These are phyloP conservation scores for Contarinia nasturtii DNA, from an alignment of 1,140 invertebrate genomes.

Conservation along the genomic window DNA sequence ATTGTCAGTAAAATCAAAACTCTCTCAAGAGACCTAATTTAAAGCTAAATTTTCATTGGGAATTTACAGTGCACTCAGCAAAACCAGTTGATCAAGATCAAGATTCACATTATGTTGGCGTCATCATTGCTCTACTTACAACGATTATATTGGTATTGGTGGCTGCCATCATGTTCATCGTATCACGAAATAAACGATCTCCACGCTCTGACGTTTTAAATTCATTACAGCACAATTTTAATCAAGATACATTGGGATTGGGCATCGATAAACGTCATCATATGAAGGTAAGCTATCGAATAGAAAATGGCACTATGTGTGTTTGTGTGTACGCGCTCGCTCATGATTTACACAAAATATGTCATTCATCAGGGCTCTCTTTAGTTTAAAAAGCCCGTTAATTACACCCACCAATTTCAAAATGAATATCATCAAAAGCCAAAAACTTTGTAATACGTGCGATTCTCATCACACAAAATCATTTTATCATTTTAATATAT, in stretches of 20 bases:
- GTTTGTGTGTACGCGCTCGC: too few species aligned
- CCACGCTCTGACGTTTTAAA: conserved; percentile 29
- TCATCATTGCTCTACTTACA: conserved; percentile 55
- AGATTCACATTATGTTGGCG: conserved; percentile 41
- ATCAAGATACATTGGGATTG: conserved; percentile 16
- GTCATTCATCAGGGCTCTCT: too few species aligned
- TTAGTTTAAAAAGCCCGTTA: too few species aligned
- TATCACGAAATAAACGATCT: conserved; percentile 42
- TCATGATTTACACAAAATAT: too few species aligned
- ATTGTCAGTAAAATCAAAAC: too few species aligned
- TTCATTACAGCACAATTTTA: conserved; percentile 22
- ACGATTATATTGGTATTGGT: conserved; percentile 50
- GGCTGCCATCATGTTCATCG: conserved; percentile 48
- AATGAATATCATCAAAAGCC: too few species aligned
- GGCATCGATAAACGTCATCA: conserved; percentile 26
- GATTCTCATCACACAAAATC: too few species aligned
- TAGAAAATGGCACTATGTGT: too few species aligned
- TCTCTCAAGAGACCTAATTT: too few species aligned
- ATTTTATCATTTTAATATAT: too few species aligned
- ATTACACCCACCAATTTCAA: too few species aligned
- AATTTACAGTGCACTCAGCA: conserved; percentile 17
- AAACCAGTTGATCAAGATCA: conserved; percentile 29
- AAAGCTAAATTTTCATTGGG: neutral
- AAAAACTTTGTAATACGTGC: too few species aligned
- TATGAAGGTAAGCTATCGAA: conserved; percentile 25